These are phyloP conservation scores for Callopanchax toddi DNA, from an alignment of 2,113 vertebrate species.

Conservation along the genomic window DNA sequence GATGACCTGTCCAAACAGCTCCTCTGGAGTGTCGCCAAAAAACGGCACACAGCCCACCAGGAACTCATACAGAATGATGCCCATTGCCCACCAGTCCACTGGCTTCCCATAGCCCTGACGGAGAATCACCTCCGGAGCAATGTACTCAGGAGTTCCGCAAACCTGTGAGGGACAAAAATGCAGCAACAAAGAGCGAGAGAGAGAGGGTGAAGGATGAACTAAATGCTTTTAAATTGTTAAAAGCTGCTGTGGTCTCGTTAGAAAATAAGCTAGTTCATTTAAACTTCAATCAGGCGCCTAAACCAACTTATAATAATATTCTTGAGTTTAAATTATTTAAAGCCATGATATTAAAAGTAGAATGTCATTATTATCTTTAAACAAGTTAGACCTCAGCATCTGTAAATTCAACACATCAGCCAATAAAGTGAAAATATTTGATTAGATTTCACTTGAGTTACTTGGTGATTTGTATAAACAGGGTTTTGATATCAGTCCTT, in stretches of 20 bases:
- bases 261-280: neutral
- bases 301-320: no score
- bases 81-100: conserved; percentile 98
- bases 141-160: conserved; percentile 96
- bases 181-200: neutral
- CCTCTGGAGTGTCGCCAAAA: conserved; percentile 92
- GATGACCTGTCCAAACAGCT: conserved; percentile 95
- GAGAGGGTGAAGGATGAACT: neutral
- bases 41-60: conserved; percentile 94
- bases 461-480: no score
- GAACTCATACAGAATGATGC: conserved; percentile 95
- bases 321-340: no score
- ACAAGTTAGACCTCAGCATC: no score
- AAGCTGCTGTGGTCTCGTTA: neutral
- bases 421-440: no score
- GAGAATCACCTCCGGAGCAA: conserved; percentile 94
- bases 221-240: neutral
- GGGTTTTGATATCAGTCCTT: no score
- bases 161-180: no score
- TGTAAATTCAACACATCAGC: no score
- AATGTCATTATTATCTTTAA: no score
- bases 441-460: no score
- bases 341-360: no score
- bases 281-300: neutral
- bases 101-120: conserved; percentile 95